phyloP scores from a whole-genome alignment of 2,888 invertebrate genomes.

The Muschampia plurimacula region DNA sequence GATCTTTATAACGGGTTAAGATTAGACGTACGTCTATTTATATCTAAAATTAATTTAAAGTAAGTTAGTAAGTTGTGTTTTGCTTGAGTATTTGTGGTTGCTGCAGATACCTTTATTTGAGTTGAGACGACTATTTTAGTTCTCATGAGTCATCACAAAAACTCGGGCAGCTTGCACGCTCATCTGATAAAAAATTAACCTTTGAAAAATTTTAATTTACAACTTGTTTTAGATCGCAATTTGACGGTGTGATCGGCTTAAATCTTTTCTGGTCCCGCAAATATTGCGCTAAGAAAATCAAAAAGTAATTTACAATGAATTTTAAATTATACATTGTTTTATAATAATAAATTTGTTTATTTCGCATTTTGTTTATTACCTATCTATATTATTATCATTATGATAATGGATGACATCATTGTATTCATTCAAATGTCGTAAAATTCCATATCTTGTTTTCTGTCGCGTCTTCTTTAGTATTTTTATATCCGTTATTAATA shows the following conservation, averaged over 20 bases:
- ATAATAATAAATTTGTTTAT: neutral
- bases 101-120: too few relatives aligned
- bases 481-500: slow-evolving; percentile 29
- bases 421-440: slow-evolving; percentile 30
- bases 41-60: too few relatives aligned
- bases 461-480: slow-evolving; percentile 3
- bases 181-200: neutral
- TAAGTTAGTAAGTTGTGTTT: too few relatives aligned
- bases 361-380: slow-evolving; percentile 9
- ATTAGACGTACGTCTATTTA: too few relatives aligned
- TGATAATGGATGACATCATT: slow-evolving; percentile 22
- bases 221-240: neutral
- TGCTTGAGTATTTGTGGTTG: too few relatives aligned
- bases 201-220: neutral
- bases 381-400: neutral
- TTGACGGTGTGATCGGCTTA: neutral
- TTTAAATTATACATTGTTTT: neutral
- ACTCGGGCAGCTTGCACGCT: neutral
- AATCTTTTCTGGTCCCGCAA: neutral
- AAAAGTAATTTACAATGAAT: too few relatives aligned
- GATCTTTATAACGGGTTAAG: too few relatives aligned
- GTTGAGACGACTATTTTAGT: too few relatives aligned
- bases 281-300: neutral
- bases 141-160: too few relatives aligned
- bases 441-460: slow-evolving; percentile 18